A percentile compares a stretch with the other conserved stretches of the same genome.
Conservation (phyloP, 2,113 vertebrate species). For the Athene noctua region DNA sequence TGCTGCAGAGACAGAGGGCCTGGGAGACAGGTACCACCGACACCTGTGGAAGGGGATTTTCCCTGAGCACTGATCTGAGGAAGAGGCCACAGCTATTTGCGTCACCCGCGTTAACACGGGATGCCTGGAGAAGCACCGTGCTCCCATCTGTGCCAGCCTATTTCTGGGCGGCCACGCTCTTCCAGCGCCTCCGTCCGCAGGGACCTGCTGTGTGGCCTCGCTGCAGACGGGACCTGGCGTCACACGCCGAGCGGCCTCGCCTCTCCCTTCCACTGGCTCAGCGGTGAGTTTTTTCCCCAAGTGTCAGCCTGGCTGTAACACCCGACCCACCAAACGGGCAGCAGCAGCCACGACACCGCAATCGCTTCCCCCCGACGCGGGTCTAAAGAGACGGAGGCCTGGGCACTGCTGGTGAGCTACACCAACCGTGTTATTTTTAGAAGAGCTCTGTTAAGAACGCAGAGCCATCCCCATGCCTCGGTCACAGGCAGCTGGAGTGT, state of each 20-base stretch:
- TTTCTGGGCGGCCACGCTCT: accelerated
- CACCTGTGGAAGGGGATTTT: background rate
- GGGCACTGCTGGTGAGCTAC: background rate
- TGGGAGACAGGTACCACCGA: background rate
- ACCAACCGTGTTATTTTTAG: accelerated
- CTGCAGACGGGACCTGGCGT: background rate
- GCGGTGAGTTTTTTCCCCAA: background rate
- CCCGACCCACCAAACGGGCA: background rate
- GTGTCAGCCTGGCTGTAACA: background rate
- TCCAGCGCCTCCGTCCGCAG: background rate
- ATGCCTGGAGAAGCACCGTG: background rate
- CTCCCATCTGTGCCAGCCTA: background rate
- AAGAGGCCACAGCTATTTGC: background rate
- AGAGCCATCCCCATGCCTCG: background rate
- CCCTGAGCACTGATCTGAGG: background rate
- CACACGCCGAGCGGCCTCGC: background rate
- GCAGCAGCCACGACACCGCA: accelerated
- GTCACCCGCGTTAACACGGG: background rate
- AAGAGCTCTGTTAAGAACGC: background rate
- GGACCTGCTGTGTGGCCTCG: background rate
- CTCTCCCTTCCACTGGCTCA: background rate
- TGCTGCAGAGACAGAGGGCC: background rate
- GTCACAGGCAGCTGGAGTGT: background rate
- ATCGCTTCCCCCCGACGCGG: accelerated
- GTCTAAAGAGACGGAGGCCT: background rate